Evolutionary conservation across 1,140 invertebrate species (phyloP).

Genomic region (Odontomachus brunneus): DNA sequence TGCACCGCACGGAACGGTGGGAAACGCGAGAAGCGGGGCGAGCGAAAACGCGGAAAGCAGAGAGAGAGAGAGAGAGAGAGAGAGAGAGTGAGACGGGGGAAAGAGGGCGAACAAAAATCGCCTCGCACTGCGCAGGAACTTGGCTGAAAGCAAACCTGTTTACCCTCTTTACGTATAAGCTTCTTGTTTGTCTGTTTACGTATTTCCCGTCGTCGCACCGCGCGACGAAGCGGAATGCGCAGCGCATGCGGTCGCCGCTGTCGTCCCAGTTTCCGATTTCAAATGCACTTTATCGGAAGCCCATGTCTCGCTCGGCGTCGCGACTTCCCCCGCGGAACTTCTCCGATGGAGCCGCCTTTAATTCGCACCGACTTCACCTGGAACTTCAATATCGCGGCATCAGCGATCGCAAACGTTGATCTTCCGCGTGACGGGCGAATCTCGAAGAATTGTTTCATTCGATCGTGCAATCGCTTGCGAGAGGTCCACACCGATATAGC

Average conservation of each 20-base stretch:
- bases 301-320: not conserved
- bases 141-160: slow-evolving; percentile 44
- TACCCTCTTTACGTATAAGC: slow-evolving; percentile 45
- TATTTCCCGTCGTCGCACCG: slow-evolving; percentile 2
- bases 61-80: too few species aligned
- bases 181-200: slow-evolving; percentile 51
- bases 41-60: too few species aligned
- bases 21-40: too few species aligned
- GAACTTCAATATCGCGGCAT: too few species aligned
- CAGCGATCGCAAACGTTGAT: not conserved
- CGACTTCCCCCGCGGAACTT: not conserved
- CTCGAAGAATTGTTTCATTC: too few species aligned
- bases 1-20: not conserved
- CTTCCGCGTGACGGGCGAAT: too few species aligned
- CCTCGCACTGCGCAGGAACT: slow-evolving; percentile 12
- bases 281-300: slow-evolving; percentile 24
- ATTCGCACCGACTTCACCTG: not conserved
- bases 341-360: slow-evolving; percentile 1
- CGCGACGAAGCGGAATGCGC: slow-evolving; percentile 17
- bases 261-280: slow-evolving; percentile 43
- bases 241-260: not conserved
- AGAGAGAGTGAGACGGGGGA: not conserved
- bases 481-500: too few species aligned
- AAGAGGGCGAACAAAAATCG: slow-evolving; percentile 39
- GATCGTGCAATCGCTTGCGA: too few species aligned